These are phyloP conservation scores for Myocastor coypus DNA, from an alignment of 2,113 vertebrate genomes.

Conservation along the genomic window DNA sequence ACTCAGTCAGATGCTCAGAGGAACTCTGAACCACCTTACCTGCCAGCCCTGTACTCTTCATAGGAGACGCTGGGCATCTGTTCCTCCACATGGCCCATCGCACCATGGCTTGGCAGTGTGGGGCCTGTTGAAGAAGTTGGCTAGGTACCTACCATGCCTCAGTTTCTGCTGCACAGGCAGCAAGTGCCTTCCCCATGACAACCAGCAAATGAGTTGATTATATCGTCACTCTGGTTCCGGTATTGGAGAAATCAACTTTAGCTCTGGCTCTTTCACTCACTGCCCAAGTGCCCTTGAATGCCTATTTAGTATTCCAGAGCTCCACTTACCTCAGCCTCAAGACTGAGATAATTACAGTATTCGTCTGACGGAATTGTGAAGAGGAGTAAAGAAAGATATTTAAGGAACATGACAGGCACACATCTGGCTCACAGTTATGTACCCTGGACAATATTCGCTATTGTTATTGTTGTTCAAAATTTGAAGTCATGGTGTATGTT, in stretches of 20 bases:
- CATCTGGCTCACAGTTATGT: background rate
- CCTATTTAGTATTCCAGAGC: background rate
- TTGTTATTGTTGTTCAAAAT: background rate
- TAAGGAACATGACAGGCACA: background rate
- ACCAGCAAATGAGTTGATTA: background rate
- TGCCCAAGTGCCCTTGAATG: background rate
- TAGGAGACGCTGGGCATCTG: background rate
- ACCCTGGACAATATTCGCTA: background rate
- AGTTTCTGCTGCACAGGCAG: background rate
- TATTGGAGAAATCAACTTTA: background rate
- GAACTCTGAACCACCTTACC: too few species aligned
- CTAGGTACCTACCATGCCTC: background rate
- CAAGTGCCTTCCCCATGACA: background rate
- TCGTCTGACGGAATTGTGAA: slow-evolving; percentile 4
- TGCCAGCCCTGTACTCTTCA: background rate
- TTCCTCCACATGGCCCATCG: too few species aligned
- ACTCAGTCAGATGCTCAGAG: background rate
- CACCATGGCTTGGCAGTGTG: background rate
- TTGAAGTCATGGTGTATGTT: background rate
- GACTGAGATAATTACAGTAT: background rate
- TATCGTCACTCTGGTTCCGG: background rate
- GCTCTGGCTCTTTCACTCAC: background rate
- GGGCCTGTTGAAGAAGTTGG: background rate
- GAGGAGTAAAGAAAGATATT: background rate
- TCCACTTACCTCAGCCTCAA: background rate